Evolutionary conservation across 2,113 vertebrate species (phyloP), one percentile per base, ranked within the genome.

Genomic region (Excalfactoria chinensis): DNA sequence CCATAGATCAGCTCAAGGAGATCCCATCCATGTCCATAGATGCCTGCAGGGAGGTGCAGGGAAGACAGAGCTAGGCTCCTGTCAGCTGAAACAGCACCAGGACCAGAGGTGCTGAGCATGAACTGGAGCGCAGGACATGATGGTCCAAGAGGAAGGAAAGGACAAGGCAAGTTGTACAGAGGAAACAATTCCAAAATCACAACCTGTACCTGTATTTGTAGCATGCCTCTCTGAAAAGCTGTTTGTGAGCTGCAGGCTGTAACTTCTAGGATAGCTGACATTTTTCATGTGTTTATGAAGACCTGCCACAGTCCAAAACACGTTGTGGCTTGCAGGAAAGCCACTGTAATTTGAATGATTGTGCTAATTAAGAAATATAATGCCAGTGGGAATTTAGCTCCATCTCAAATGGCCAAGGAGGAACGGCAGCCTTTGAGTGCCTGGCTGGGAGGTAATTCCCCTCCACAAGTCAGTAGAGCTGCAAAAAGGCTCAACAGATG

Each of bases 311-410:
- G 68, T 28, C 68, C 79, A 58, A 12, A 73, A 41, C 86, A 73
- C 41, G 90, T 14, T 53, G 34, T 14, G 70, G 71, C 94, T 82
- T 85, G 90, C 67, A 13, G 25, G 62, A 84, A 89, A 93, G 74
- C 67, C 48, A 10, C 81, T 34, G 58, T 59, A 56, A 82, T 75
- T 71, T 67, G 82, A 85, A 79, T 34, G 72, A 26, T 63, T 90
- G 71, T 66, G 49, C 30, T 73, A 79, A 93, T 89, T 68, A 89
- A 78, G 81, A 89, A 89, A 66, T 69, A 44, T 5, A 79, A 70
- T 40, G 64, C 67, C 40, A 53, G 0, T 69, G 63, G 82, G 72
- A 88, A 89, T 86, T 62, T 28, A 73, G 41, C 68, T 86, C 35
- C 40, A 11, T 91, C 44, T 49, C 76, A 79, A 49, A 14, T 69